These are phyloP conservation scores for Trachelus stipa DNA, from an alignment of 2,888 invertebrate genomes.

Conservation along the genomic window DNA sequence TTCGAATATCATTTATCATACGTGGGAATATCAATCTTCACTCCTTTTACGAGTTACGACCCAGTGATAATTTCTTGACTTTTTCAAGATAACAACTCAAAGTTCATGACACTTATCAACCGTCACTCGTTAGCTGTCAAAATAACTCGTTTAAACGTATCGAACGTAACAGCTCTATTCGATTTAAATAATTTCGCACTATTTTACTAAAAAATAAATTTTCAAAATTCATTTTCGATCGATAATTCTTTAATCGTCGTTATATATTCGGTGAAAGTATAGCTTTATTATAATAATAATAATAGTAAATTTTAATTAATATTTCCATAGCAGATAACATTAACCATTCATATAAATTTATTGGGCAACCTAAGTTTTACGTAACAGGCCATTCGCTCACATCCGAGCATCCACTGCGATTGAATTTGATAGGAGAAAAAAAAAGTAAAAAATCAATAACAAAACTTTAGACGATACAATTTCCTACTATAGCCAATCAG, in stretches of 20 bases:
- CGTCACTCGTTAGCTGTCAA: not conserved
- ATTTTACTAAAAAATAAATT: not conserved
- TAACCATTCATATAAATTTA: not conserved
- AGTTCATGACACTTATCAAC: not conserved
- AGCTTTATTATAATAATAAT: not conserved
- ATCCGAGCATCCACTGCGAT: not conserved
- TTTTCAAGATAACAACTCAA: not conserved
- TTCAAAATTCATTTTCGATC: not conserved
- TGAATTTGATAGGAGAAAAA: not conserved
- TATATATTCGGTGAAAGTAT: not conserved
- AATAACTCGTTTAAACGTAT: not conserved
- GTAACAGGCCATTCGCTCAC: not conserved
- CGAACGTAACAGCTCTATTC: not conserved
- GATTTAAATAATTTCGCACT: not conserved
- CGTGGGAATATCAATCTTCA: not conserved
- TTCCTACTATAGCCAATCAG: not conserved
- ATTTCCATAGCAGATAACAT: not conserved
- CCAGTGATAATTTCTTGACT: not conserved
- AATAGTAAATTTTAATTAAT: not conserved
- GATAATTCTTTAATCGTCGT: not conserved
- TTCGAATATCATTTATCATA: not conserved
- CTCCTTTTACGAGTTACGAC: not conserved
- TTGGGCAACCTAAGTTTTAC: not conserved
- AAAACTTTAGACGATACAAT: not conserved
- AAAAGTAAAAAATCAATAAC: not conserved